Percentiles rank a stretch among this genome's conserved stretches.
These are phyloP conservation scores for Thalassarche chlororhynchos DNA, from an alignment of 2,113 vertebrate species.

Conservation along the genomic window DNA sequence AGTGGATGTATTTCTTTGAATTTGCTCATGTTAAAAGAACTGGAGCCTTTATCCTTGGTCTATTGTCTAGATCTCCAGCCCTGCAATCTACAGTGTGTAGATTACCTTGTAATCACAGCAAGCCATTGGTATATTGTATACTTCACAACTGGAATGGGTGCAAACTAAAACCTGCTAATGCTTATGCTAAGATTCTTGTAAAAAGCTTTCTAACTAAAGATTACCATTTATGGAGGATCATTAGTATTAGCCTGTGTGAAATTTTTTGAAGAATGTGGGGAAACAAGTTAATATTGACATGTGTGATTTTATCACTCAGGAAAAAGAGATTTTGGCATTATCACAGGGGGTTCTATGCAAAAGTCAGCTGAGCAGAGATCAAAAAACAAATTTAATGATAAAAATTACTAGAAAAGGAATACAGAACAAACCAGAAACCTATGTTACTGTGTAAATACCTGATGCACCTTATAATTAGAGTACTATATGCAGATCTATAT, in stretches of 20 bases:
- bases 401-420: background rate
- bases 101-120: background rate
- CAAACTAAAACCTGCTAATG: background rate
- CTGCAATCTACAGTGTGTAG: background rate
- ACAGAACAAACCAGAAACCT: background rate
- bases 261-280: background rate
- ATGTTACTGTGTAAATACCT: background rate
- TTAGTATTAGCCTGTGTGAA: background rate
- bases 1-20: background rate
- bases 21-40: background rate
- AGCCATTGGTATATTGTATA: background rate
- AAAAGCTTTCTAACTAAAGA: background rate
- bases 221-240: background rate
- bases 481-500: background rate
- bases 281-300: background rate
- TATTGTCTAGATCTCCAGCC: background rate
- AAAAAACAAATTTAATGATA: background rate
- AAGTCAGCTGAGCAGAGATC: background rate
- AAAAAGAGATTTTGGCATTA: background rate
- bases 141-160: background rate
- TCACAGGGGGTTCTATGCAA: background rate
- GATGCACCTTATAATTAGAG: background rate
- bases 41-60: background rate
- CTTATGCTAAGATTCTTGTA: background rate
- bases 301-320: background rate